A percentile compares a stretch with the other conserved stretches of the same genome.
These are phyloP conservation scores for Diphyllodes magnificus DNA, from an alignment of 2,113 vertebrate species.

Conservation along the genomic window DNA sequence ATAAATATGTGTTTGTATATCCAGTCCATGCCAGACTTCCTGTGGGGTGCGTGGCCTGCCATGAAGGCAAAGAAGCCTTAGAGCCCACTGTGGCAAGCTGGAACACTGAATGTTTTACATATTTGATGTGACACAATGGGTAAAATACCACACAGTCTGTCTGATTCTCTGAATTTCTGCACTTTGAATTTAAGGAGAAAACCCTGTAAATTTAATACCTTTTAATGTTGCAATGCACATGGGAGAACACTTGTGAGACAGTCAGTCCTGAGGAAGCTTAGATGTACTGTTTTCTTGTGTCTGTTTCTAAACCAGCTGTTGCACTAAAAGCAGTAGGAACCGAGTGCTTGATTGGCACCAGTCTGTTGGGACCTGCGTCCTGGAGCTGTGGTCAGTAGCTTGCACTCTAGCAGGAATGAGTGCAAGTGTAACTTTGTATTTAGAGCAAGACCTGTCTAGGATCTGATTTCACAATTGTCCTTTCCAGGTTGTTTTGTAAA, in stretches of 20 bases:
- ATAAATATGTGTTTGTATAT: not conserved
- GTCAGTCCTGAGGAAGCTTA: not conserved
- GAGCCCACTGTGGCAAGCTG: not conserved
- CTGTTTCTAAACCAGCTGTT: not conserved
- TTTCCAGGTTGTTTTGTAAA: not conserved
- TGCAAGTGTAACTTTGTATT: not conserved
- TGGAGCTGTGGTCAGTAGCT: not conserved
- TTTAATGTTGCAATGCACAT: not conserved
- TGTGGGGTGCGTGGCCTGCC: not conserved
- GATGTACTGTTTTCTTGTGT: not conserved
- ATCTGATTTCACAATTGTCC: not conserved
- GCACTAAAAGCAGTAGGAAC: not conserved
- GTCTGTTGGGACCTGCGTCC: not conserved
- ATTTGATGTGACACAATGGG: not conserved
- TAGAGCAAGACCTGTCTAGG: not conserved
- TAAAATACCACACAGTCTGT: not conserved
- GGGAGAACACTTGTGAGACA: rapidly evolving
- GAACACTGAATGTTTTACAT: rapidly evolving
- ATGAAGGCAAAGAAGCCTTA: not conserved
- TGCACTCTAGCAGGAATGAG: not conserved
- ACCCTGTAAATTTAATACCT: not conserved
- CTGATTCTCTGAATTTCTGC: not conserved
- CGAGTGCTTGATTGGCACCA: not conserved
- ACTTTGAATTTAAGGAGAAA: not conserved
- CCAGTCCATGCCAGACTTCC: not conserved